Evolutionary conservation across 2,113 vertebrate species (phyloP).

Genomic region (Antennarius striatus): DNA sequence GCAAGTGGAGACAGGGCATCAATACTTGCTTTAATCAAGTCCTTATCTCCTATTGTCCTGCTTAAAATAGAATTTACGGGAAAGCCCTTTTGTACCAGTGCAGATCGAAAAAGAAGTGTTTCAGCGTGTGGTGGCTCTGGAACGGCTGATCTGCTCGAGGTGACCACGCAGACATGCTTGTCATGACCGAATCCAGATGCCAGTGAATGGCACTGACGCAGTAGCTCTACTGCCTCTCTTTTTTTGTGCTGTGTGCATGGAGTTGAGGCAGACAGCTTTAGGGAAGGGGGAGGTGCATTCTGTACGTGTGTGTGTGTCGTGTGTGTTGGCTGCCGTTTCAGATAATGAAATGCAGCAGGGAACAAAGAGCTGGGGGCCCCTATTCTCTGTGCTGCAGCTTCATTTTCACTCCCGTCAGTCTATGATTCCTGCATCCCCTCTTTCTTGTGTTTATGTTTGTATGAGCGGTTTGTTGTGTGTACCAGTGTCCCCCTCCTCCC

Average conservation of each 20-base stretch:
- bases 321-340: slow-evolving; percentile 77
- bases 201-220: slow-evolving; percentile 69
- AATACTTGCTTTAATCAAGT: slow-evolving; percentile 71
- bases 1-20: slow-evolving; percentile 63
- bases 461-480: slow-evolving; percentile 62
- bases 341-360: slow-evolving; percentile 82
- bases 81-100: slow-evolving; percentile 15
- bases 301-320: slow-evolving; percentile 59
- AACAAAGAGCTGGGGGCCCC: slow-evolving; percentile 81
- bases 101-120: slow-evolving; percentile 10
- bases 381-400: slow-evolving; percentile 78
- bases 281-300: slow-evolving; percentile 74
- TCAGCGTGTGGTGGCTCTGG: slow-evolving; percentile 19
- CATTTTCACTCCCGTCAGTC: slow-evolving; percentile 77
- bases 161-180: slow-evolving; percentile 67
- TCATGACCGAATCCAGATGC: slow-evolving; percentile 65
- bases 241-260: slow-evolving; percentile 62
- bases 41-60: slow-evolving; percentile 57
- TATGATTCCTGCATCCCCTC: slow-evolving; percentile 75
- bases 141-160: slow-evolving; percentile 35
- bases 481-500: slow-evolving; percentile 60
- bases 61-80: slow-evolving; percentile 41
- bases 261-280: slow-evolving; percentile 75
- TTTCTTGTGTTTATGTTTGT: slow-evolving; percentile 74
- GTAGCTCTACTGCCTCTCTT: slow-evolving; percentile 71